Evolutionary conservation across 2,888 invertebrate species (phyloP).

Genomic region (Drosophila buzzatii): DNA sequence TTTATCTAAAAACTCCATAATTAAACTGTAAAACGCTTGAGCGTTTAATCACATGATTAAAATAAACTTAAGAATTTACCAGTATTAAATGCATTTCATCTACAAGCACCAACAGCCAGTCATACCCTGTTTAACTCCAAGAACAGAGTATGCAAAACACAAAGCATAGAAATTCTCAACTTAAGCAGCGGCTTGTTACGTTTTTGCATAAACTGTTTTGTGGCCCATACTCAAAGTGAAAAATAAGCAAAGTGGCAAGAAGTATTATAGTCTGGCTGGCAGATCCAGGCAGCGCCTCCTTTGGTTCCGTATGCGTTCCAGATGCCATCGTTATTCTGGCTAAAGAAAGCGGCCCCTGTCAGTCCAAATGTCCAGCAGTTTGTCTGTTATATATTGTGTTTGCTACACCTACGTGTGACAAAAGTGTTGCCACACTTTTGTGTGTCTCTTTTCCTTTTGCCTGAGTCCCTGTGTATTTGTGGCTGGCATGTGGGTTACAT

Average conservation of each 20-base stretch:
- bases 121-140: neutral
- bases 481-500: conserved; percentile 73
- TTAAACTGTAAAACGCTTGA: no score
- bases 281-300: conserved; percentile 5
- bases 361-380: conserved; percentile 15
- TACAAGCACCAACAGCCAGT: neutral
- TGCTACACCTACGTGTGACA: conserved; percentile 79
- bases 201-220: conserved; percentile 75
- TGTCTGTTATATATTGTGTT: conserved; percentile 69
- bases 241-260: conserved; percentile 61
- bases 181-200: conserved; percentile 47
- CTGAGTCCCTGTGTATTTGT: neutral
- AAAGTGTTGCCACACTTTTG: conserved; percentile 79
- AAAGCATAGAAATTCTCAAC: conserved; percentile 33
- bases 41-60: no score
- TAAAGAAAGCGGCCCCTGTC: conserved; percentile 72
- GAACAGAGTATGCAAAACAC: conserved; percentile 6
- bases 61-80: no score
- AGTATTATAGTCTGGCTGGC: conserved; percentile 37
- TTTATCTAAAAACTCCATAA: no score
- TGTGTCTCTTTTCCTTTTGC: conserved; percentile 32
- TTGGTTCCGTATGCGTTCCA: conserved; percentile 46
- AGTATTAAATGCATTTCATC: neutral
- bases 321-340: conserved; percentile 76
- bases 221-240: conserved; percentile 61